Evolutionary conservation across 2,888 invertebrate genomes (phyloP), one percentile per base, ranked within the genome.

Genomic region (Parascotia fuliginaria): DNA sequence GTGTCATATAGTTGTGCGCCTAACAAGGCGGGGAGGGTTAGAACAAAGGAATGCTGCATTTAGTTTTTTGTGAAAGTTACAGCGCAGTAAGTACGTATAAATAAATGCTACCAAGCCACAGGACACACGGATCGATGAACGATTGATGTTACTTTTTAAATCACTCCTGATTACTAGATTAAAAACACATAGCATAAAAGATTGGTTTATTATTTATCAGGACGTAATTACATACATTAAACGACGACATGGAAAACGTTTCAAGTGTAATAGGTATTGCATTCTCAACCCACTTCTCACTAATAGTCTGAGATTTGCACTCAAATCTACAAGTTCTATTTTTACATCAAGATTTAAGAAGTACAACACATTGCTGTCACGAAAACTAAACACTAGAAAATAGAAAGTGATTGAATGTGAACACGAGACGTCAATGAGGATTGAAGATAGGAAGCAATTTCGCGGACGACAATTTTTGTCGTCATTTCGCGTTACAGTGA

Each of bases 401-500:
- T 37, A 27, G 53, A 56, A 44, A 50, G 36, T 52, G 63, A 71
- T 73, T 71, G 66, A 68, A 74, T 69, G 67, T 62, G 60, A 66
- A 65, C 60, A 52, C 55, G 68, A 65, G 62, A 68, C 65, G 66
- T 73, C 60, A 72, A 69, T 70, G 70, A 74, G 70, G 73, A 77
- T 71, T 63, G 62, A 55, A 64, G 69, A 72, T 69, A 69, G 60
- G 65, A 65, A 73, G 63, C 60, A 79, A 86, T 85, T 86, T 83
- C 65, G 76, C 69, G 75, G 76, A 70, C 69, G 75, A 72, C 81
- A 83, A 83, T 83, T 85, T 83, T 83, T 79, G 82, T 77, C 81
- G 73, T 77, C 73, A 83, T 86, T 85, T 81, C 77, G 79, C 78
- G 82, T 76, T 69, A 73, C 77, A 85, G 75, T 82, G 81, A 82